These are phyloP conservation scores for Phenganax stokvisi DNA, from an alignment of 92 coral and sea anemone species.

Conservation along the genomic window DNA sequence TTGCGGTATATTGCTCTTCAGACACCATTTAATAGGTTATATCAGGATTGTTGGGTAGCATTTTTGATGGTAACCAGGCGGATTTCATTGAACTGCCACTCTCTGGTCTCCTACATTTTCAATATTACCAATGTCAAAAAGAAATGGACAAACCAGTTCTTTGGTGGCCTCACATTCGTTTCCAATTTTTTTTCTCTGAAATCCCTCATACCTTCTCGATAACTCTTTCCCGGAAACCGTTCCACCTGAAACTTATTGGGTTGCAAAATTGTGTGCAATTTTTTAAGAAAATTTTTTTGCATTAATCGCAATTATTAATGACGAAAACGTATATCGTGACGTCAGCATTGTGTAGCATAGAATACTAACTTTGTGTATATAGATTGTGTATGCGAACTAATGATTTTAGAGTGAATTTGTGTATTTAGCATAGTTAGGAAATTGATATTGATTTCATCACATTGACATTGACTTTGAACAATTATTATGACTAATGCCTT, in stretches of 20 bases:
- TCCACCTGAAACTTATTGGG: neutral
- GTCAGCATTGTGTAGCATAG: slow-evolving; percentile 5
- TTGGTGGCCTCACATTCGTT: no score
- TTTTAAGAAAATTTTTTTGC: neutral
- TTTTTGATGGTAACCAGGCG: no score
- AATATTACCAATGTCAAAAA: no score
- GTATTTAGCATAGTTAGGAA: slow-evolving; percentile 5
- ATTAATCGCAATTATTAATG: neutral
- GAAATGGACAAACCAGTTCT: no score
- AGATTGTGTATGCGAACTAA: neutral
- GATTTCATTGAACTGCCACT: no score
- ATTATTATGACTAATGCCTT: neutral
- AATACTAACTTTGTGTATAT: neutral
- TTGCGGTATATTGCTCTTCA: no score
- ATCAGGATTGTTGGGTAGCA: no score
- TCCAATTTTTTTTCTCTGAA: no score
- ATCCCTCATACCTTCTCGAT: neutral
- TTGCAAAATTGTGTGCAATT: slow-evolving; percentile 17
- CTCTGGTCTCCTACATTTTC: no score
- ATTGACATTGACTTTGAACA: neutral
- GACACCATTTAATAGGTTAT: no score
- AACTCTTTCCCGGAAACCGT: neutral
- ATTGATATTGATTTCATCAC: neutral
- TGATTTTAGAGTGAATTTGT: neutral
- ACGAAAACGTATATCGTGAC: neutral